Evolutionary conservation across 2,113 vertebrate genomes (phyloP).

Genomic region (Eira barbara): DNA sequence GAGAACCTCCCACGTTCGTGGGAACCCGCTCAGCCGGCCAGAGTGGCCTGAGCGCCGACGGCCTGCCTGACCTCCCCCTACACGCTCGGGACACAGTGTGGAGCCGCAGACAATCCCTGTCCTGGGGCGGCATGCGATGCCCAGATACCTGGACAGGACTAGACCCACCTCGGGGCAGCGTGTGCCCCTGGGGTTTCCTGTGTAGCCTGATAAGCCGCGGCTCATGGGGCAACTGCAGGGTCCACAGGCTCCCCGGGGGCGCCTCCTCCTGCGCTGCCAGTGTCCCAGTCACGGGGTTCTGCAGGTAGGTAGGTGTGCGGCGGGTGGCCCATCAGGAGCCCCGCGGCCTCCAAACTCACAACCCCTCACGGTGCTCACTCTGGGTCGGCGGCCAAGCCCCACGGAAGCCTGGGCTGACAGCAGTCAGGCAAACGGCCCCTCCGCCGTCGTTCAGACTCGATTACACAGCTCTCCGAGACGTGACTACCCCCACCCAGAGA

Average conservation of each 20-base stretch:
- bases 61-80: not conserved
- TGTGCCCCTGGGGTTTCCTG: not conserved
- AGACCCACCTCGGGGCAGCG: not conserved
- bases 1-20: not conserved
- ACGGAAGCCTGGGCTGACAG: not conserved
- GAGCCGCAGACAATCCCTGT: not conserved
- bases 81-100: not conserved
- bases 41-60: not conserved
- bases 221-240: accelerated
- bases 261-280: not conserved
- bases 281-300: not conserved
- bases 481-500: not conserved
- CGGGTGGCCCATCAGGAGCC: not conserved
- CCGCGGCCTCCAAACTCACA: not conserved
- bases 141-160: too few relatives aligned
- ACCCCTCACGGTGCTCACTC: accelerated
- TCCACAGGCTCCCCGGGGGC: not conserved
- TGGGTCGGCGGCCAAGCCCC: not conserved
- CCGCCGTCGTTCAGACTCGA: not conserved
- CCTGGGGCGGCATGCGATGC: too few relatives aligned
- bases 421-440: not conserved
- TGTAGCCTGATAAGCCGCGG: not conserved
- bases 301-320: not conserved
- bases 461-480: not conserved
- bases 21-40: not conserved